phyloP scores from a whole-genome alignment of 2,888 invertebrate genomes.

The Halocaridina rubra region DNA sequence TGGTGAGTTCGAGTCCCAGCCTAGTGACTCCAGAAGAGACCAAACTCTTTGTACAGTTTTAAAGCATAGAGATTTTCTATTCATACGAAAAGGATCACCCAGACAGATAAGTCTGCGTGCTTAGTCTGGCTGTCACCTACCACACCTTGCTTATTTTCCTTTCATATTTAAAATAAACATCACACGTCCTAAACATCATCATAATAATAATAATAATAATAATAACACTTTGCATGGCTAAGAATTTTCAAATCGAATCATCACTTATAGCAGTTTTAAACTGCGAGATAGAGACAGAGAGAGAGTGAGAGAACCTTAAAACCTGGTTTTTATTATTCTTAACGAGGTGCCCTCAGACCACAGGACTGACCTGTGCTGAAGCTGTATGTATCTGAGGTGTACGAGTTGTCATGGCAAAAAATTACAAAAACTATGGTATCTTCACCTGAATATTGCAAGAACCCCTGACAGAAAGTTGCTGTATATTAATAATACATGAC shows the following conservation, averaged over 20 bases:
- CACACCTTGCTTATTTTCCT: constrained; percentile 25
- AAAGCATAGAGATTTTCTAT: too few relatives aligned
- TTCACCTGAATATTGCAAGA: constrained; percentile 61
- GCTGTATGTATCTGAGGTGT: constrained; percentile 47
- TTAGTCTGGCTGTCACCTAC: background rate
- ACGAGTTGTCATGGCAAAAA: constrained; percentile 55
- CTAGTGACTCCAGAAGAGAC: too few relatives aligned
- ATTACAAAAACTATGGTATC: constrained; percentile 61
- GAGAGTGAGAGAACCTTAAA: constrained; percentile 29
- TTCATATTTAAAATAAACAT: constrained; percentile 55
- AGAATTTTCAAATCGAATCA: constrained; percentile 44
- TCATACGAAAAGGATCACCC: too few relatives aligned
- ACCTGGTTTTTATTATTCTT: constrained; percentile 39
- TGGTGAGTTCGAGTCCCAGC: background rate
- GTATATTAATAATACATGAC: constrained; percentile 60
- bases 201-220: too few relatives aligned
- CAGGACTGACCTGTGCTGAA: constrained; percentile 29
- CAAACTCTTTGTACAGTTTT: too few relatives aligned
- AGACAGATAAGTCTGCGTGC: too few relatives aligned
- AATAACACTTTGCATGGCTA: constrained; percentile 60
- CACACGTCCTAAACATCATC: constrained; percentile 56
- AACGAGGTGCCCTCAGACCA: constrained; percentile 33
- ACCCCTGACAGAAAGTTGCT: constrained; percentile 61
- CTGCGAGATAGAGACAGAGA: too few relatives aligned
- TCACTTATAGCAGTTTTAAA: constrained; percentile 48